A percentile compares a stretch with the other conserved stretches of the same genome.
These are phyloP conservation scores for Pyrocoelia pectoralis DNA, from an alignment of 2,888 invertebrate species.

Conservation along the genomic window DNA sequence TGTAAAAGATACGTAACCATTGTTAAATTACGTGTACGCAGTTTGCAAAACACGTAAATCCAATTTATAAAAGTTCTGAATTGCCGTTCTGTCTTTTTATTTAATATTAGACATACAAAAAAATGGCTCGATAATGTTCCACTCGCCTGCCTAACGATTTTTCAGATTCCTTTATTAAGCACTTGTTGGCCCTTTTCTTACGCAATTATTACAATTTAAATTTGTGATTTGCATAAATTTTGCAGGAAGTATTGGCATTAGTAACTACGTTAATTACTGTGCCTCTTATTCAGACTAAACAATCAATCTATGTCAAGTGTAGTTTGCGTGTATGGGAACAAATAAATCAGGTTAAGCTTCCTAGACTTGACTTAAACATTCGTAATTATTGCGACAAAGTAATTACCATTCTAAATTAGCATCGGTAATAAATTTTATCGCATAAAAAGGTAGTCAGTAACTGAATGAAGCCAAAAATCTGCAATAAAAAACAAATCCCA, in stretches of 20 bases:
- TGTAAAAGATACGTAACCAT: conserved; percentile 11
- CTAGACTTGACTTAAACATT: neutral
- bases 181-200: neutral
- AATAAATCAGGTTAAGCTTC: conserved; percentile 1
- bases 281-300: neutral
- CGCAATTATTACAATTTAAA: neutral
- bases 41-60: conserved; percentile 16
- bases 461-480: no score
- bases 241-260: neutral
- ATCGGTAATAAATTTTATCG: neutral
- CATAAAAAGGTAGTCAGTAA: no score
- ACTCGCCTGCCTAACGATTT: neutral
- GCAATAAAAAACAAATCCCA: no score
- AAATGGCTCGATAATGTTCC: neutral
- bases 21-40: conserved; percentile 8
- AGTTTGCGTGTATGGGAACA: neutral
- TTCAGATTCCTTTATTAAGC: no score
- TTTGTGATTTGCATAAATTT: neutral
- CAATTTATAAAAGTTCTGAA: conserved; percentile 11
- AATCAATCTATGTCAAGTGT: neutral
- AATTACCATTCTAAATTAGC: neutral
- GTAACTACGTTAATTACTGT: neutral
- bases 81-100: neutral
- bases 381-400: neutral
- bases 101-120: neutral